A percentile compares a stretch with the other conserved stretches of the same genome.
Conservation (phyloP, 1,140 invertebrate genomes). For the Theocolax elegans region DNA sequence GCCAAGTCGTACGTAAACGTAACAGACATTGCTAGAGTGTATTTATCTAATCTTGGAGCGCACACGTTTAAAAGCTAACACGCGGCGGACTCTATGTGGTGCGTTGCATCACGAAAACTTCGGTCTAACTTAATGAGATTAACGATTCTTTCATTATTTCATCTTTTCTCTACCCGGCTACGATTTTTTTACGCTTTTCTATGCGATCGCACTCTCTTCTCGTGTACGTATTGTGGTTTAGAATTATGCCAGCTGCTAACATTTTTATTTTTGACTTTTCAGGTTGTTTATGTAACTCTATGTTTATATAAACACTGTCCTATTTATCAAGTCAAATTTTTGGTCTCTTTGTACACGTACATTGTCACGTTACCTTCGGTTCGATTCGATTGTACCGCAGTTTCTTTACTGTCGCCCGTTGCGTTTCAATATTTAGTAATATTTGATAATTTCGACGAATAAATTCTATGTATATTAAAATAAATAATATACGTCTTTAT, state of each 20-base stretch:
- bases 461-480: too few species aligned
- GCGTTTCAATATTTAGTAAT: too few species aligned
- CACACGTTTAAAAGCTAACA: constrained; percentile 27
- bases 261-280: constrained; percentile 36
- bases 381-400: too few species aligned
- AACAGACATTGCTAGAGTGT: constrained; percentile 47
- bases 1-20: constrained; percentile 40
- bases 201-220: too few species aligned
- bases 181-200: too few species aligned
- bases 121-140: constrained; percentile 27
- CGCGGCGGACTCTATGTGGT: neutral
- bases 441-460: too few species aligned
- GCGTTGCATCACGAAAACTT: constrained; percentile 33
- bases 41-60: constrained; percentile 51
- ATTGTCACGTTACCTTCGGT: neutral
- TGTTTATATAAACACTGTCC: constrained; percentile 33
- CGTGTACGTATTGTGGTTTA: too few species aligned
- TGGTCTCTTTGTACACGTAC: neutral
- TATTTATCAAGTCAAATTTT: constrained; percentile 31
- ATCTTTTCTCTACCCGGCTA: neutral
- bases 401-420: neutral
- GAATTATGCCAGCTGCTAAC: too few species aligned
- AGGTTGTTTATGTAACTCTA: constrained; percentile 17
- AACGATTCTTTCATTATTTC: constrained; percentile 10
- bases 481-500: too few species aligned